Base-by-base conservation (phyloP, 2,888 invertebrate genomes). In the Ganaspis brasiliensis region DNA sequence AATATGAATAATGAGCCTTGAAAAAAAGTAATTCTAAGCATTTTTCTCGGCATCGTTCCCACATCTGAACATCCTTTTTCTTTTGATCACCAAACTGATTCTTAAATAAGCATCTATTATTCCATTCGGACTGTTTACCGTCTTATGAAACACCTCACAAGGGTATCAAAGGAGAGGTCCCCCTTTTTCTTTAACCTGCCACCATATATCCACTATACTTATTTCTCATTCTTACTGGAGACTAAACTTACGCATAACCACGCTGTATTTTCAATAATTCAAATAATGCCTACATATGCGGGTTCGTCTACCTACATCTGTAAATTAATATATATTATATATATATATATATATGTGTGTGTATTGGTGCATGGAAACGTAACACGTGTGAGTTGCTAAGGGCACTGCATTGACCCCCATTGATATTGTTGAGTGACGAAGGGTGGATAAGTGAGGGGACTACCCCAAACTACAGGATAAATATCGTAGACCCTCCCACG, bases 381-480 rank as follows among this genome's bases (percentile, higher is more conserved):
- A 5, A 8, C 63, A 63, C 40, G 75, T 74, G 78, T 77, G 78
- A 78, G 83, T 82, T 81, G 82, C 82, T 71, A 76, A 31, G 81
- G 81, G 79, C 84, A 80, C 83, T 84, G 80, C 82, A 74, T 78
- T 83, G 84, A 85, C 83, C 85, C 84, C 82, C 82, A 76, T 76
- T 76, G 40, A 63, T 63, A 63, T 40, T 63, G 40, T 37, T 40
- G 61, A 35, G 63, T 19, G 40, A 21, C 40, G 40, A 63, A 63
- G 63, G 82, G 79, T 72, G 81, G 78, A 76, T 76, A 79, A 78
- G 76, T 77, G 75, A 73, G 77, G 76, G 72, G 61, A 73, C 76
- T 75, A 79, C 81, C 81, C 83, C 82, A 75, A 78, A 81, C 77
- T 80, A 79, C 74, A 79, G 81, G 78, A 84, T 83, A 87, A 84